Conservation (phyloP, 2,113 vertebrate species). For the Haemorhous mexicanus region DNA sequence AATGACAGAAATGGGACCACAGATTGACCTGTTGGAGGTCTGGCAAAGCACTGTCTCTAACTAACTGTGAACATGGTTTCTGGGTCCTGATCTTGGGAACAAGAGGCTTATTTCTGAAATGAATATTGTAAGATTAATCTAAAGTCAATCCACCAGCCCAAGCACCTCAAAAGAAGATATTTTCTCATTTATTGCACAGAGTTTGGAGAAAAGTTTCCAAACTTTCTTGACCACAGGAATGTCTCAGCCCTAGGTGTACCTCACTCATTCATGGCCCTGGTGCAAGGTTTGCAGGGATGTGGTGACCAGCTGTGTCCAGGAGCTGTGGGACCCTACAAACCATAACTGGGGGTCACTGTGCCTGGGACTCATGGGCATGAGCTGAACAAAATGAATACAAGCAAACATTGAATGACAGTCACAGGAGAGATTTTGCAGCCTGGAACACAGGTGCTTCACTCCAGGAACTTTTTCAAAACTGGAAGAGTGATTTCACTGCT, state of each 20-base stretch:
- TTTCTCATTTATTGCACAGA: background rate
- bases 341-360: too few relatives aligned
- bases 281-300: background rate
- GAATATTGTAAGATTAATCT: background rate
- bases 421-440: background rate
- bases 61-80: background rate
- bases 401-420: background rate
- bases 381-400: background rate
- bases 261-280: background rate
- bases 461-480: background rate
- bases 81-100: background rate
- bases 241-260: background rate
- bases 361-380: background rate
- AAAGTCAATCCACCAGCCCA: background rate
- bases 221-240: background rate
- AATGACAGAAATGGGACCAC: background rate
- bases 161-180: background rate
- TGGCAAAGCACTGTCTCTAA: background rate
- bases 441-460: background rate
- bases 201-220: background rate
- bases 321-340: background rate
- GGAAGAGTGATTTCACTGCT: background rate
- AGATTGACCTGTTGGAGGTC: background rate
- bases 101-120: background rate
- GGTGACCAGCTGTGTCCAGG: background rate